Evolutionary conservation across 2,113 vertebrate species (phyloP).

Genomic region (Phalacrocorax brasilianus): DNA sequence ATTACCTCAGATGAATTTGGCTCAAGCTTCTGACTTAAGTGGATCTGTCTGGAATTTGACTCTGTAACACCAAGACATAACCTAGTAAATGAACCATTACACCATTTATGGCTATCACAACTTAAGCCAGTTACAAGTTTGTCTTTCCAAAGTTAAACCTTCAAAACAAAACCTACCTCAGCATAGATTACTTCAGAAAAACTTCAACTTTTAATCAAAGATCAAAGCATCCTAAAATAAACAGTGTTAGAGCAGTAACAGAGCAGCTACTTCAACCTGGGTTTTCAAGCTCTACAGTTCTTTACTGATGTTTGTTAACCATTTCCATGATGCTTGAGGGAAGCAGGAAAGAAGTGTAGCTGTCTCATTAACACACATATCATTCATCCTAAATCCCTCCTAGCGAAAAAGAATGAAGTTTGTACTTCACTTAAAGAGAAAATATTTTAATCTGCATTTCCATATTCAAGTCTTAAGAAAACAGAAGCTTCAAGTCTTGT

Average conservation of each 20-base stretch:
- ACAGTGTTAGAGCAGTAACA: background rate
- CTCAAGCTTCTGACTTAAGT: constrained; percentile 74
- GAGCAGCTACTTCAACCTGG: background rate
- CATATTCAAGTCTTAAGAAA: background rate
- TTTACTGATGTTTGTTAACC: background rate
- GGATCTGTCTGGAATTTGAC: constrained; percentile 66
- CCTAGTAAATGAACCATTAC: constrained; percentile 59
- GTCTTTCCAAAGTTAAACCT: constrained; percentile 46
- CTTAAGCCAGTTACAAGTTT: constrained; percentile 43
- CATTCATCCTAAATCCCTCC: background rate
- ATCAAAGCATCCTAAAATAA: constrained; percentile 11
- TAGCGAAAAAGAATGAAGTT: background rate
- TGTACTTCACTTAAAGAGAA: background rate
- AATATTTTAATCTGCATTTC: background rate
- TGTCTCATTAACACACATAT: background rate
- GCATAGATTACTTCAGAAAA: background rate
- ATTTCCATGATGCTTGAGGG: background rate
- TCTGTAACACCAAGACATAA: constrained; percentile 71
- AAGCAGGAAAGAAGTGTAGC: background rate
- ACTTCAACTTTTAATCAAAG: constrained; percentile 1
- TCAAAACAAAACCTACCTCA: constrained; percentile 26
- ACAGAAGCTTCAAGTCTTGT: background rate
- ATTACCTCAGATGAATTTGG: constrained; percentile 76
- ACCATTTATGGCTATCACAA: constrained; percentile 45
- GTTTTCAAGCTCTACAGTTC: background rate